A percentile compares a stretch with the other conserved stretches of the same genome.
Evolutionary conservation across 2,797 vertebrate species (phyloP).

Genomic region (Enteromius trimaculatus): DNA sequence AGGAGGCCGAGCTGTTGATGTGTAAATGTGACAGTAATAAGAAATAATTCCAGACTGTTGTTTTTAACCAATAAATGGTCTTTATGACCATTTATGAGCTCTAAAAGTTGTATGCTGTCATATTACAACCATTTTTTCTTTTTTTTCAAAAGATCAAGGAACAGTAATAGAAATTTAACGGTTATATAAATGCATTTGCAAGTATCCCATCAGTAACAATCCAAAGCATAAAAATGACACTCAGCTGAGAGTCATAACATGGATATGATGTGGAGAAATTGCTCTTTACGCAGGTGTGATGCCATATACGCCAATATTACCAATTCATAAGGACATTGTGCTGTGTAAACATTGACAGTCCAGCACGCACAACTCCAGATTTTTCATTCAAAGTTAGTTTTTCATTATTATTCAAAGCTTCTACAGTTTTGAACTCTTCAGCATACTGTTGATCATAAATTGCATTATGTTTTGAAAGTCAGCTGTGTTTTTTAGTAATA

Average conservation of each 20-base stretch:
- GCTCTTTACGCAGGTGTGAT: neutral
- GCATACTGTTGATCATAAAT: neutral
- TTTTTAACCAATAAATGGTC: neutral
- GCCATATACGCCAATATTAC: neutral
- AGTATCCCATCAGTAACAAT: neutral
- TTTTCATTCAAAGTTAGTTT: neutral
- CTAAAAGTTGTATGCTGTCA: neutral
- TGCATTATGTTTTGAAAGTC: neutral
- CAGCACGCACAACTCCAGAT: neutral
- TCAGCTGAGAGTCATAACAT: neutral
- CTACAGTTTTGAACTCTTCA: neutral
- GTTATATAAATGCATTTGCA: neutral
- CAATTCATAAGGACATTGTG: neutral
- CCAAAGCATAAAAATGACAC: neutral
- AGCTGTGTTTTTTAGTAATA: neutral
- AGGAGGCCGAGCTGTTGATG: neutral
- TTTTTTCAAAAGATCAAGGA: neutral
- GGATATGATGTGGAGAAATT: neutral
- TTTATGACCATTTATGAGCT: neutral
- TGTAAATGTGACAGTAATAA: neutral
- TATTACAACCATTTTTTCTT: neutral
- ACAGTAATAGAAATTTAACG: neutral
- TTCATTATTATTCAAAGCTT: constrained; percentile 17
- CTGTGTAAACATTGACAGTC: neutral
- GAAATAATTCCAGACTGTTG: neutral